A percentile compares a stretch with the other conserved stretches of the same genome.
phyloP scores from a whole-genome alignment of 2,113 vertebrate species.

The Cynopterus brachyotis region DNA sequence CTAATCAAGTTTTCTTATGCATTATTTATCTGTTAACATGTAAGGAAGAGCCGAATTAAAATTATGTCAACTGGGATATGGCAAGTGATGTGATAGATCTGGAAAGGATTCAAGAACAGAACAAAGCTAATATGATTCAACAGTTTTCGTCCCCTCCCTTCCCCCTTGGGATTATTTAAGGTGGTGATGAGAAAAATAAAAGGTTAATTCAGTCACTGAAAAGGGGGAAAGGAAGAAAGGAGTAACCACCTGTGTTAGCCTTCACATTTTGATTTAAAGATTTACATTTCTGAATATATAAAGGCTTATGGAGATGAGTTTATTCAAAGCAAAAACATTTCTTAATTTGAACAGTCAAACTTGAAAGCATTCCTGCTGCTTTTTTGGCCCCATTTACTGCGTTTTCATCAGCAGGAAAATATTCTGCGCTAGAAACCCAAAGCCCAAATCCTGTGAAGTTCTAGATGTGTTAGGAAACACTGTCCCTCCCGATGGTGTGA shows the following conservation, averaged over 20 bases:
- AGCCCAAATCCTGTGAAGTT: background rate
- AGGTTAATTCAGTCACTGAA: conserved; percentile 70
- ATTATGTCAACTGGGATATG: conserved; percentile 82
- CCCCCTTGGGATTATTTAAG: conserved; percentile 73
- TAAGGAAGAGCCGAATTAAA: conserved; percentile 76
- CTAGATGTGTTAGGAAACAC: background rate
- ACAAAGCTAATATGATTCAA: conserved; percentile 82
- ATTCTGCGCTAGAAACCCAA: background rate
- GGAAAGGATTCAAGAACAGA: conserved; percentile 75
- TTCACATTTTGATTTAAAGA: conserved; percentile 49
- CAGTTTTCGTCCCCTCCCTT: conserved; percentile 66
- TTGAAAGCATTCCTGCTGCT: background rate
- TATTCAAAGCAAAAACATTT: conserved; percentile 13
- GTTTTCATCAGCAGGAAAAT: background rate
- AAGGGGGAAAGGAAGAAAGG: conserved; percentile 37
- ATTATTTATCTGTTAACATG: conserved; percentile 88
- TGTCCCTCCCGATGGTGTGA: background rate
- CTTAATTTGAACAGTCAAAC: conserved; percentile 15
- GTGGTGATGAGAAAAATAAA: conserved; percentile 67
- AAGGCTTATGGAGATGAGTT: background rate
- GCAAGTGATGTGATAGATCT: conserved; percentile 82
- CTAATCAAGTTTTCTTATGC: conserved; percentile 92
- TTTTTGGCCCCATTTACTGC: background rate
- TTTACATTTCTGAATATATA: conserved; percentile 37
- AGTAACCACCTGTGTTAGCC: conserved; percentile 62